Evolutionary conservation across 2,113 vertebrate genomes (phyloP).

Genomic region (Pelusios castaneus): DNA sequence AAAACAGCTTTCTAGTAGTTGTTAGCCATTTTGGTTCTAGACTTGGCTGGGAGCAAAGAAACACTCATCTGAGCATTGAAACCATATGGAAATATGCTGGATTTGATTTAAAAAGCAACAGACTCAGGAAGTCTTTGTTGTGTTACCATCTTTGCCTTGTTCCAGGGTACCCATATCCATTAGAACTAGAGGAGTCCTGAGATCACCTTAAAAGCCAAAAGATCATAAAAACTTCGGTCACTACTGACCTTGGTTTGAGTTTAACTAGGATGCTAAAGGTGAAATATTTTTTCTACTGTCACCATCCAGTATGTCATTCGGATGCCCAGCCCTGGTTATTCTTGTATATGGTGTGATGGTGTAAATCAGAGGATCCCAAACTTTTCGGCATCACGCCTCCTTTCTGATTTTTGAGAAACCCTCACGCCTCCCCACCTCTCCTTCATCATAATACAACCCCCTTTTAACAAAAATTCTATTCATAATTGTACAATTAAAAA

Average conservation of each 20-base stretch:
- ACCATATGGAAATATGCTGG: accelerated
- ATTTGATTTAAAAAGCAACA: neutral
- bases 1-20: neutral
- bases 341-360: neutral
- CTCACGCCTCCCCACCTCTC: no score
- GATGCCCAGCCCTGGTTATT: neutral
- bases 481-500: no score
- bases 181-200: neutral
- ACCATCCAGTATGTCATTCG: accelerated
- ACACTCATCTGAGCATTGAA: neutral
- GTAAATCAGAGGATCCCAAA: no score
- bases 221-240: neutral
- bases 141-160: accelerated
- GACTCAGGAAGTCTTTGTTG: neutral
- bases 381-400: no score
- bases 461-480: no score
- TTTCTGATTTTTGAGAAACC: no score
- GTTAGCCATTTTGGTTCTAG: neutral
- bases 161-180: neutral
- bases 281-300: neutral
- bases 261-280: neutral
- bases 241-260: neutral
- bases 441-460: no score
- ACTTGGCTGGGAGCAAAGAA: neutral
- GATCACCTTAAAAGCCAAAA: neutral